Evolutionary conservation across 2,113 vertebrate species (phyloP).

Genomic region (Melanerpes aurifrons): DNA sequence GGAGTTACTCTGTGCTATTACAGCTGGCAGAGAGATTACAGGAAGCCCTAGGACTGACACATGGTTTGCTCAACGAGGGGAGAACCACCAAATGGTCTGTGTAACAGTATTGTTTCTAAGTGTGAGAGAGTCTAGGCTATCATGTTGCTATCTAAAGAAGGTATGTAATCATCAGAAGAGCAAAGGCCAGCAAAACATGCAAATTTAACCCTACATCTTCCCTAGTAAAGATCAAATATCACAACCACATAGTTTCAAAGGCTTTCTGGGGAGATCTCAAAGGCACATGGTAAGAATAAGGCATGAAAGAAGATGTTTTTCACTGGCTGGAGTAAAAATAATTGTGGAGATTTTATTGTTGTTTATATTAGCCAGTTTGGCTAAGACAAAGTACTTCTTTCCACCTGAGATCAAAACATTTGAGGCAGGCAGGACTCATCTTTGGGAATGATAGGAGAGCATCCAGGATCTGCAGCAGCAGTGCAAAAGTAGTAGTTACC

Average conservation of each 20-base stretch:
- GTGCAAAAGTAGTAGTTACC: neutral
- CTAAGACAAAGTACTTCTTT: too few relatives aligned
- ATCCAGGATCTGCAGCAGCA: too few relatives aligned
- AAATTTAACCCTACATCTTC: slow-evolving; percentile 57
- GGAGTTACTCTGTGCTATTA: neutral
- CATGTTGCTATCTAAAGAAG: neutral
- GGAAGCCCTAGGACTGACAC: neutral
- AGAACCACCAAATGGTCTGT: neutral
- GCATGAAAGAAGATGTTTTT: slow-evolving; percentile 53
- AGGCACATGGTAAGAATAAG: slow-evolving; percentile 57
- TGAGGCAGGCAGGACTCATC: too few relatives aligned
- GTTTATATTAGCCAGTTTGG: neutral
- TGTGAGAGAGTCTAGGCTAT: neutral
- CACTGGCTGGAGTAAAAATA: slow-evolving; percentile 58
- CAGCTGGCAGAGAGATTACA: neutral
- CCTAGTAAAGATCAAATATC: slow-evolving; percentile 61
- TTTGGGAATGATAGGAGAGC: too few relatives aligned
- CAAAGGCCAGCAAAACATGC: slow-evolving; percentile 40
- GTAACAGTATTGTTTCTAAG: neutral
- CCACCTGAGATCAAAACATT: too few relatives aligned
- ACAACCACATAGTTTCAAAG: slow-evolving; percentile 59
- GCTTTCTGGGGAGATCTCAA: slow-evolving; percentile 61
- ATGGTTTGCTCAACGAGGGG: fast-evolving
- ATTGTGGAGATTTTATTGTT: slow-evolving; percentile 33
- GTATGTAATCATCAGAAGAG: slow-evolving; percentile 12